Evolutionary conservation across 2,797 vertebrate species (phyloP), one percentile per base, ranked within the genome.

Genomic region (Decapterus maruadsi): DNA sequence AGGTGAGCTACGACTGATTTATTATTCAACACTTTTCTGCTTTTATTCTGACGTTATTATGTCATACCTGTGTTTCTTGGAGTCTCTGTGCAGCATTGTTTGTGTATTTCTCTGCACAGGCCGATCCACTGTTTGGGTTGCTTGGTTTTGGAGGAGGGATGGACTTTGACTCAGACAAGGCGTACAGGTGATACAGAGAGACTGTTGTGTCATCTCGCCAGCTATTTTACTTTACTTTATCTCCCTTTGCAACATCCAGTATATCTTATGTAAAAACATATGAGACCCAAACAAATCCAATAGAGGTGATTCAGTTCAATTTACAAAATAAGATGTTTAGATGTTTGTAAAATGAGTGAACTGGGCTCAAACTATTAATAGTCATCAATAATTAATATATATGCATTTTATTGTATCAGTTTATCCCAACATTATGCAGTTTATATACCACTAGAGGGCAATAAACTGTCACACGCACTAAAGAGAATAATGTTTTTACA

Each of bases 131-230:
- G 76, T 88, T 96, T 4, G 96, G 96, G 34, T 77, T 97, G 78
- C 90, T 98, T 53, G 96, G 95, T 55, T 95, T 97, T 0, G 96
- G 96, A 78, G 94, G 95, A 56, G 95, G 96, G 57, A 96, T 98
- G 96, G 97, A 98, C 91, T 98, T 98, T 72, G 96, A 98, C 80
- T 98, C 97, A 0, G 96, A 96, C 62, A 97, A 97, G 81, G 97
- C 97, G 0, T 98, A 98, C 94, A 96, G 97, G 97, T 96, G 31
- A 86, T 58, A 11, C 65, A 90, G 87, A 22, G 31, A 67, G 34
- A 36, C 34, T 1, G 1, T 8, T 36, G 34, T 31, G 4, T 29
- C 54, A 61, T 36, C 45, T 51, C 6, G n/a, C 1, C 7, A 20
- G 1, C 48, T 46, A n/a, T 17, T 54, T 67, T 13, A 53, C 20